Evolutionary conservation across 1,140 invertebrate species (phyloP).

Genomic region (Drosophila azteca): DNA sequence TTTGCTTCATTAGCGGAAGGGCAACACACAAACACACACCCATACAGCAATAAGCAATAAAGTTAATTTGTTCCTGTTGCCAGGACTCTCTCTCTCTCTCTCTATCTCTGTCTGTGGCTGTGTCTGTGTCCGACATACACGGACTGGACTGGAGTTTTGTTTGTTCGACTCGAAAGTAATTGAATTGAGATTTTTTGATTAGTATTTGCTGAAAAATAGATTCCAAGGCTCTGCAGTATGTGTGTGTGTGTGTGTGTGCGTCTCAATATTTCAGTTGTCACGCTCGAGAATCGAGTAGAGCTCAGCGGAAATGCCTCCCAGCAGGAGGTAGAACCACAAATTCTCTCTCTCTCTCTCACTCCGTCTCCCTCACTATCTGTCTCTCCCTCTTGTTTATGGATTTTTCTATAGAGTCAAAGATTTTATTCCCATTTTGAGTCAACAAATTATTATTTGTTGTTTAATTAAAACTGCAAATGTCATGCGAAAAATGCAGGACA

Average conservation of each 20-base stretch:
- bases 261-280: conserved; percentile 33
- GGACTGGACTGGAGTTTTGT: conserved; percentile 2
- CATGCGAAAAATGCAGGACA: conserved; percentile 70
- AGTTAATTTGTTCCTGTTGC: conserved; percentile 49
- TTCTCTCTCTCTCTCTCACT: no score
- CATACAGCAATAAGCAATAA: conserved; percentile 45
- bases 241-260: neutral
- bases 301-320: conserved; percentile 12
- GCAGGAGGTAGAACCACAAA: neutral
- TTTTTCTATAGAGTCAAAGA: no score
- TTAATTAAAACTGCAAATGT: conserved; percentile 80
- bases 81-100: neutral
- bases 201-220: conserved; percentile 31
- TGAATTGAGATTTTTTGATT: conserved; percentile 48
- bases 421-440: neutral
- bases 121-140: neutral
- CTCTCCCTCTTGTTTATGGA: no score
- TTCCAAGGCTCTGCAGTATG: neutral
- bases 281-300: neutral
- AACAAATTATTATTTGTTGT: conserved; percentile 67
- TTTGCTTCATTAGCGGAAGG: conserved; percentile 67
- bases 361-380: no score
- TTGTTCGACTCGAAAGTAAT: conserved; percentile 40
- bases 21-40: conserved; percentile 13
- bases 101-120: no score